Base-by-base conservation (phyloP, 2,888 invertebrate species). In the Heliconius hortense region DNA sequence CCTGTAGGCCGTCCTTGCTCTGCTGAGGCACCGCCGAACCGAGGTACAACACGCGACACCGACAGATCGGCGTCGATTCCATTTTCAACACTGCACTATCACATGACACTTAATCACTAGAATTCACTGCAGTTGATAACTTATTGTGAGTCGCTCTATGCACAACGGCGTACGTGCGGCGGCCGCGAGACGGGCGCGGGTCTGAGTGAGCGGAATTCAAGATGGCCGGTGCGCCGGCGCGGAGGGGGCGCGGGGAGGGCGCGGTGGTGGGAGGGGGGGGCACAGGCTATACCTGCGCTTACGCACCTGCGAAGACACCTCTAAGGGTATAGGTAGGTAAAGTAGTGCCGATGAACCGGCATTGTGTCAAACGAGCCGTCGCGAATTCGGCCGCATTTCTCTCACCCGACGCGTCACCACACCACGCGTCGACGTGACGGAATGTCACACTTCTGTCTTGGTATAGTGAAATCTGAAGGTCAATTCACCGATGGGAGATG, bases 21-120 rank as follows among this genome's bases (percentile, higher is more conserved):
- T 98, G 98, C 86, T 99, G 98, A 48, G 99, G 98, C 84, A 99
- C 99, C 35, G 98, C 97, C 83, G 98, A 98, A 82, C 99, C 99
- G 84, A 99, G 95, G 91, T 99, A 99, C 77, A 99, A 95, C 74
- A 99, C 99, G 80, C 98, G 96, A 93, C 99, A 99, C 84, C 98
- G 96, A 94, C 99, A 98, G 86, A 98, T 98, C 88, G 98, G 99
- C 85, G 98, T 98, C 85, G 98, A 97, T 88, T 97, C 97, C 94
- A 94, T 94, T 86, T 77, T 86, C 86, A 86, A 81, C 91, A 92
- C 91, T 86, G 76, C 93, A 93, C 93, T 89, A 88, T 90, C 92
- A 91, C 92, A 93, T 91, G 87, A 89, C 92, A 92, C 91, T 85
- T 82, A 86, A 87, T 85, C 89, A 89, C 90, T 85, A 78, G 79